phyloP scores from a whole-genome alignment of 2,113 vertebrate species.

The Anguilla rostrata region DNA sequence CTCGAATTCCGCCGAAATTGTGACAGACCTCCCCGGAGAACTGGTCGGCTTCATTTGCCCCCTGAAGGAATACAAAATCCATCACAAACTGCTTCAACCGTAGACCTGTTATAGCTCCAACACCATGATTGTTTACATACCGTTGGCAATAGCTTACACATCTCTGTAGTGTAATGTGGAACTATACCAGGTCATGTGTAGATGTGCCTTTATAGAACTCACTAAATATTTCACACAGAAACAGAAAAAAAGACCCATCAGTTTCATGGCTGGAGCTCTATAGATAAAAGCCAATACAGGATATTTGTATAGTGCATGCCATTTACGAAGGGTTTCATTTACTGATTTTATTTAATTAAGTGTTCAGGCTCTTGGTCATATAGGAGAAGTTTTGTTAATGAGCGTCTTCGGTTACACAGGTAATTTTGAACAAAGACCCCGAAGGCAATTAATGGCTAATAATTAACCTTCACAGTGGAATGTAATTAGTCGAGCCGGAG shows the following conservation, averaged over 20 bases:
- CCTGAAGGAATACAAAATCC: background rate
- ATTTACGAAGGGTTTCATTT: background rate
- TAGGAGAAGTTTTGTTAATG: conserved; percentile 31
- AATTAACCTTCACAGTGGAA: conserved; percentile 21
- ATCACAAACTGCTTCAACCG: background rate
- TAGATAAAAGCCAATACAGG: background rate
- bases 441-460: conserved; percentile 42
- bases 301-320: background rate
- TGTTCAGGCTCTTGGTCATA: background rate
- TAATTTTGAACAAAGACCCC: conserved; percentile 33
- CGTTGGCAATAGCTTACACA: background rate
- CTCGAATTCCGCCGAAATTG: background rate
- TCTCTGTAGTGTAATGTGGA: background rate
- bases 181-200: background rate
- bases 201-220: background rate
- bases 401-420: conserved; percentile 42
- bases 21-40: background rate
- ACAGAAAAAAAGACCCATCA: background rate
- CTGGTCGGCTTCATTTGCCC: background rate
- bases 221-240: conserved; percentile 1
- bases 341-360: background rate
- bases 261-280: background rate
- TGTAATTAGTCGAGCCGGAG: conserved; percentile 17
- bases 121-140: background rate
- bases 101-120: background rate